Evolutionary conservation across 2,113 vertebrate genomes (phyloP).

Genomic region (Amblyopsis rosae): DNA sequence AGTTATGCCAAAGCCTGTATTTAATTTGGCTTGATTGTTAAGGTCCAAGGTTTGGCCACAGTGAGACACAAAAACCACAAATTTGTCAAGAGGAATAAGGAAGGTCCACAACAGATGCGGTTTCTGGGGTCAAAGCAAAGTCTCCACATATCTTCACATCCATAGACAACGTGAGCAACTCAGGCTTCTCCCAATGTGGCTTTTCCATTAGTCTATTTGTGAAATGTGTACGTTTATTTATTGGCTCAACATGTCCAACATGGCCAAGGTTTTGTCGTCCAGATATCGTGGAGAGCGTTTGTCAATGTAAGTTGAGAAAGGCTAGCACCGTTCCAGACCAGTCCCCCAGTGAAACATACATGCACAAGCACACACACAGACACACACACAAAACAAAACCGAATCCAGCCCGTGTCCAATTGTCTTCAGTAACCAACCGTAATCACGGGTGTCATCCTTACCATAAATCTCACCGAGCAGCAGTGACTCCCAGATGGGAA

Average conservation of each 20-base stretch:
- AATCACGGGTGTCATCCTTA: slow-evolving; percentile 73
- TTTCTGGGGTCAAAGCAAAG: slow-evolving; percentile 62
- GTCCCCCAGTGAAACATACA: slow-evolving; percentile 44
- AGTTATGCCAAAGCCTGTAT: slow-evolving; percentile 45
- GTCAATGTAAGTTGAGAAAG: slow-evolving; percentile 27
- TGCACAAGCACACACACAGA: slow-evolving; percentile 19
- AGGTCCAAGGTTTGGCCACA: slow-evolving; percentile 57
- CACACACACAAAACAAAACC: slow-evolving; percentile 31
- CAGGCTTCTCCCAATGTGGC: slow-evolving; percentile 46
- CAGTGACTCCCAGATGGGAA: slow-evolving; percentile 63
- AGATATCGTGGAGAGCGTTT: slow-evolving; percentile 17
- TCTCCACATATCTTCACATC: slow-evolving; percentile 53
- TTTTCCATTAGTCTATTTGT: slow-evolving; percentile 57
- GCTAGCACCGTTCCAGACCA: slow-evolving; percentile 21
- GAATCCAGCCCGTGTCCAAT: slow-evolving; percentile 61
- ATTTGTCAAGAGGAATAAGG: slow-evolving; percentile 66
- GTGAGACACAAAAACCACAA: slow-evolving; percentile 52
- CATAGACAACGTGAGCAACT: slow-evolving; percentile 32
- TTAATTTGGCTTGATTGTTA: slow-evolving; percentile 72
- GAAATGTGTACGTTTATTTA: slow-evolving; percentile 26
- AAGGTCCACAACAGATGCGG: slow-evolving; percentile 43
- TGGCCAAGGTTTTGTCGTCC: slow-evolving; percentile 12
- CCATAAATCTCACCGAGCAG: slow-evolving; percentile 69
- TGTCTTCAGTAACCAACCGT: slow-evolving; percentile 68
- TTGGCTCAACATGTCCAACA: slow-evolving; percentile 17